phyloP scores from a whole-genome alignment of 1,140 invertebrate species.

The Cydia amplana region DNA sequence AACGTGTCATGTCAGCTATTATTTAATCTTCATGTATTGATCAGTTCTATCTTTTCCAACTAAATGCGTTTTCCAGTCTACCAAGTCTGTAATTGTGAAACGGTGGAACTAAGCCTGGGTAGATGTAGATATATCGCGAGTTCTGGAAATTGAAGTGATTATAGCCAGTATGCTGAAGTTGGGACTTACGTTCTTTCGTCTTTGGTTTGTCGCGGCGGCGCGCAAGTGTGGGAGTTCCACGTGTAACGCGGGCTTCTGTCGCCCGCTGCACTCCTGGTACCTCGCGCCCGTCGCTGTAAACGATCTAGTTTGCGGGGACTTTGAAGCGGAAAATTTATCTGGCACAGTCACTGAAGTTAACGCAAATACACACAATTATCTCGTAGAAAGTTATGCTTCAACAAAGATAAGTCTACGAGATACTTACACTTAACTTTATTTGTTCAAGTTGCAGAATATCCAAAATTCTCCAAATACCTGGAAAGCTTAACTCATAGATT shows the following conservation, averaged over 20 bases:
- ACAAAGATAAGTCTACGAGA: conserved; percentile 13
- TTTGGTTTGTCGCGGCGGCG: not conserved
- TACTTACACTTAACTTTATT: conserved; percentile 2
- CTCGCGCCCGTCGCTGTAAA: conserved; percentile 69
- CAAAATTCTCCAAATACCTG: not conserved
- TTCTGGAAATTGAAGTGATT: not conserved
- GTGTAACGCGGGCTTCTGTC: conserved; percentile 63
- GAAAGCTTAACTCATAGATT: not conserved
- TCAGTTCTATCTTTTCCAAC: conserved; percentile 70
- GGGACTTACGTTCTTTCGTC: not conserved
- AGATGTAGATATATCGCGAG: conserved; percentile 39
- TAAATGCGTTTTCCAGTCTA: conserved; percentile 74
- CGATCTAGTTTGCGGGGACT: conserved; percentile 74
- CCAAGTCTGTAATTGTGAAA: conserved; percentile 55
- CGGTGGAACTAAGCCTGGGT: conserved; percentile 49
- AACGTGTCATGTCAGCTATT: not conserved
- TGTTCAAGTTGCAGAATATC: not conserved
- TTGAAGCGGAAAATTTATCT: conserved; percentile 62
- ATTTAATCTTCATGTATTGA: conserved; percentile 50
- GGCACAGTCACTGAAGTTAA: conserved; percentile 47
- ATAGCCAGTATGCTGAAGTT: not conserved
- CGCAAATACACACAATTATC: conserved; percentile 34
- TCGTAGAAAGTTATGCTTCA: conserved; percentile 23
- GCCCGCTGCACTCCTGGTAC: conserved; percentile 65
- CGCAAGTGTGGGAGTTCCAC: conserved; percentile 65